Conservation (phyloP, 2,888 invertebrate species). For the Ormia ochracea region DNA sequence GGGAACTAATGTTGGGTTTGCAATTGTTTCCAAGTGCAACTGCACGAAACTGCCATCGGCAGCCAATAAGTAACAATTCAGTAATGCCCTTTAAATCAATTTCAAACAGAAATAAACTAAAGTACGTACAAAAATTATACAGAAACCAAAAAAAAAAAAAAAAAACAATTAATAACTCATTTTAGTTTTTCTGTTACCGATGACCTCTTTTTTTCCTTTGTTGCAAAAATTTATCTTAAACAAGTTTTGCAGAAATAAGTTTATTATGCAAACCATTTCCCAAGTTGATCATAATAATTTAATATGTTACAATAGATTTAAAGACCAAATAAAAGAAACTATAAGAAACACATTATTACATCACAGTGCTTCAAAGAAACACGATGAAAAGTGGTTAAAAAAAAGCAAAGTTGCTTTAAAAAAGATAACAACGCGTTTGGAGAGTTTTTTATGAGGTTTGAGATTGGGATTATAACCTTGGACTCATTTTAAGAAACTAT, state of each 20-base stretch:
- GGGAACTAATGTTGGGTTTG: no score
- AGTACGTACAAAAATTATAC: no score
- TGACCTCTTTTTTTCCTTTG: not conserved
- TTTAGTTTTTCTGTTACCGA: not conserved
- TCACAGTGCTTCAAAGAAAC: not conserved
- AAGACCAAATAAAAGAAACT: not conserved
- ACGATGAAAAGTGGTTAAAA: not conserved
- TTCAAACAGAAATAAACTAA: no score
- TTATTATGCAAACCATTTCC: not conserved
- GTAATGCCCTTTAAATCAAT: no score
- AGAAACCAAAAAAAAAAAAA: no score
- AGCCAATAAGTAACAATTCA: no score
- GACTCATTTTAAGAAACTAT: not conserved
- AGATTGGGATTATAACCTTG: not conserved
- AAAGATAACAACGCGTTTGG: no score
- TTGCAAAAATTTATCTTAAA: not conserved
- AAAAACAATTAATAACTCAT: no score
- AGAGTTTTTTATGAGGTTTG: no score
- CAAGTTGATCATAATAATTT: not conserved
- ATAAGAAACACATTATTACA: not conserved
- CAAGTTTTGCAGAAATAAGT: not conserved
- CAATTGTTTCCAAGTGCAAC: no score
- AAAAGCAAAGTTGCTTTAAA: not conserved
- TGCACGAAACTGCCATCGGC: no score
- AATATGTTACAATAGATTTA: not conserved